Conservation (phyloP, 1,140 invertebrate genomes). For the Apis cerana region DNA sequence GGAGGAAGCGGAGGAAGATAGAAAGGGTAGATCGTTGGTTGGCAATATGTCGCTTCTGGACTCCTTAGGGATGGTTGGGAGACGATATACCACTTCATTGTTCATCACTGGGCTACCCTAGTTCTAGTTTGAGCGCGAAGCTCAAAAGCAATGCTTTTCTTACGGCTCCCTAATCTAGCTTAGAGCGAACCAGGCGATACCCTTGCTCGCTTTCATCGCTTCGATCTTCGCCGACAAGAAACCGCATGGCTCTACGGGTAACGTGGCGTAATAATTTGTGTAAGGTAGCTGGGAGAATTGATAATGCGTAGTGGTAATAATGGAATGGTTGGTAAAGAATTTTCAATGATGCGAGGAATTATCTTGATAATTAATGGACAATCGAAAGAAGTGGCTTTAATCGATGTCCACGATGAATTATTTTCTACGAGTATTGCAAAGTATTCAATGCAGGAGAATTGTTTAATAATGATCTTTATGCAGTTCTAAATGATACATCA, state of each 20-base stretch:
- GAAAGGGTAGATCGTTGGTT: slow-evolving; percentile 57
- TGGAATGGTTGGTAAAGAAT: too few species aligned
- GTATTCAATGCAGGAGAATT: too few species aligned
- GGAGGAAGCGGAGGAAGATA: slow-evolving; percentile 45
- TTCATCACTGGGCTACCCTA: slow-evolving; percentile 70
- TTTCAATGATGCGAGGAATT: too few species aligned
- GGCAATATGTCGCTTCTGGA: slow-evolving; percentile 51
- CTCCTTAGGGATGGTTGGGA: slow-evolving; percentile 70
- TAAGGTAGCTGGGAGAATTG: too few species aligned
- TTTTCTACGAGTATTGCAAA: too few species aligned
- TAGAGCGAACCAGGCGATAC: slow-evolving; percentile 45
- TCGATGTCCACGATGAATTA: too few species aligned
- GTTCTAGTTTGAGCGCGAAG: slow-evolving; percentile 72
- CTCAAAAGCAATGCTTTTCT: slow-evolving; percentile 73
- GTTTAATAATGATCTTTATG: too few species aligned
- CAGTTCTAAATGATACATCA: too few species aligned
- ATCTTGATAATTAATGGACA: too few species aligned
- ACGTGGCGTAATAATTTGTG: slow-evolving; percentile 47
- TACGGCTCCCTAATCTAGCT: slow-evolving; percentile 74
- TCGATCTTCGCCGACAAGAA: slow-evolving; percentile 58
- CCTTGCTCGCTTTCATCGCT: slow-evolving; percentile 7
- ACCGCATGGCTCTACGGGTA: slow-evolving; percentile 27
- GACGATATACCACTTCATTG: slow-evolving; percentile 74
- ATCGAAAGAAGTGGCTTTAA: too few species aligned
- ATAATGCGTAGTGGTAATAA: too few species aligned